These are phyloP conservation scores for Rostratula benghalensis DNA, from an alignment of 2,113 vertebrate species.

Conservation along the genomic window DNA sequence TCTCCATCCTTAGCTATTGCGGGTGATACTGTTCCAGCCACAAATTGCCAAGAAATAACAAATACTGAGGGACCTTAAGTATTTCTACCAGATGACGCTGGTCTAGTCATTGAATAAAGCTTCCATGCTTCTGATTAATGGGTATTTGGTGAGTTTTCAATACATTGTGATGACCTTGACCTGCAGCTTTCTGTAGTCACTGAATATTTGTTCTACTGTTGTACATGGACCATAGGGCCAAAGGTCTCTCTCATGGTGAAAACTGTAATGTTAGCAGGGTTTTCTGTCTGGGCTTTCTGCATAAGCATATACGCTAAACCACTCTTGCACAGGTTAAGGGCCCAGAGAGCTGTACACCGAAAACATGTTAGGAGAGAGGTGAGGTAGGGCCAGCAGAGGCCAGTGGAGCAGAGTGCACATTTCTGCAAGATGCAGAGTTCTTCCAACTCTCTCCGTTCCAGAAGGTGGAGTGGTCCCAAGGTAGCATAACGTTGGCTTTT, in stretches of 20 bases:
- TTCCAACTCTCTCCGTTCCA: background rate
- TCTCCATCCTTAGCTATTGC: background rate
- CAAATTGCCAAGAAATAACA: constrained; percentile 5
- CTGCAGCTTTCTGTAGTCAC: background rate
- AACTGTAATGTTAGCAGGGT: background rate
- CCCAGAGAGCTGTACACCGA: background rate
- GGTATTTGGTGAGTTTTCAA: constrained; percentile 6
- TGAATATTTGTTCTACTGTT: background rate
- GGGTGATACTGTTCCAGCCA: constrained; percentile 32
- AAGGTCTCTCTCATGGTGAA: constrained; percentile 26
- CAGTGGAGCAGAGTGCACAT: background rate
- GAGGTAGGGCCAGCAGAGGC: background rate
- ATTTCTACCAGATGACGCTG: background rate
- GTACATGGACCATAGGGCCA: background rate
- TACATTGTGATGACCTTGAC: background rate
- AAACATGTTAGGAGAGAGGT: background rate
- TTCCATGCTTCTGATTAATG: background rate
- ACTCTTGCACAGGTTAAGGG: background rate
- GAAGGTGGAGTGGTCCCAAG: constrained; percentile 34
- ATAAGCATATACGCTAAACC: background rate
- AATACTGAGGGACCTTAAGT: background rate
- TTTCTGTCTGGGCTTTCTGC: background rate
- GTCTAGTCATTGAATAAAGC: background rate
- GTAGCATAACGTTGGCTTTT: background rate
- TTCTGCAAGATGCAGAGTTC: background rate